These are phyloP conservation scores for Dioctria linearis DNA, from an alignment of 2,888 invertebrate species.

Conservation along the genomic window DNA sequence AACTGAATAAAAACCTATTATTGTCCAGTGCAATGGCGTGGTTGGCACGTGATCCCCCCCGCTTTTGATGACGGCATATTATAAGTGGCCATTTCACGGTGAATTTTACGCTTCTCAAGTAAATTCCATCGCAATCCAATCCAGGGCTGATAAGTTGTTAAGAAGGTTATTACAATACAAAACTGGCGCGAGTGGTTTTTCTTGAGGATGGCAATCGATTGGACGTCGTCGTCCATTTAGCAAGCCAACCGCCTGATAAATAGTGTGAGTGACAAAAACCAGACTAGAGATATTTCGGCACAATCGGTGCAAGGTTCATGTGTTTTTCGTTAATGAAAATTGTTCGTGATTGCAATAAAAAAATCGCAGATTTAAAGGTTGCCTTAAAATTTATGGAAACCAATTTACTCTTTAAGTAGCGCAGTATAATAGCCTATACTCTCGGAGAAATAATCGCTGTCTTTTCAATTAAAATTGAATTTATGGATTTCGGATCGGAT, in stretches of 20 bases:
- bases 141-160: not conserved
- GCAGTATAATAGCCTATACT: too few species aligned
- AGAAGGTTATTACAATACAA: not conserved
- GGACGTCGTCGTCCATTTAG: not conserved
- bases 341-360: not conserved
- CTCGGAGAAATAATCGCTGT: too few species aligned
- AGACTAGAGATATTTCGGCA: not conserved
- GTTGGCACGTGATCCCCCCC: constrained; percentile 12
- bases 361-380: not conserved
- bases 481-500: too few species aligned
- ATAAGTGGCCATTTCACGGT: constrained; percentile 21
- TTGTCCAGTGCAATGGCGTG: not conserved
- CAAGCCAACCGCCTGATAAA: not conserved
- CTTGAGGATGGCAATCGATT: not conserved
- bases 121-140: constrained; percentile 11
- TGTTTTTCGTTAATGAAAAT: not conserved
- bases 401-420: not conserved
- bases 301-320: not conserved
- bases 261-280: too few species aligned
- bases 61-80: not conserved
- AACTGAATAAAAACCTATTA: constrained; percentile 17
- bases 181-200: not conserved
- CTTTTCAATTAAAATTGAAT: too few species aligned
- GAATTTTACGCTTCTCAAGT: constrained; percentile 19
- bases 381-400: not conserved